These are phyloP conservation scores for Dasypogon diadema DNA, from an alignment of 2,888 invertebrate genomes.

Conservation along the genomic window DNA sequence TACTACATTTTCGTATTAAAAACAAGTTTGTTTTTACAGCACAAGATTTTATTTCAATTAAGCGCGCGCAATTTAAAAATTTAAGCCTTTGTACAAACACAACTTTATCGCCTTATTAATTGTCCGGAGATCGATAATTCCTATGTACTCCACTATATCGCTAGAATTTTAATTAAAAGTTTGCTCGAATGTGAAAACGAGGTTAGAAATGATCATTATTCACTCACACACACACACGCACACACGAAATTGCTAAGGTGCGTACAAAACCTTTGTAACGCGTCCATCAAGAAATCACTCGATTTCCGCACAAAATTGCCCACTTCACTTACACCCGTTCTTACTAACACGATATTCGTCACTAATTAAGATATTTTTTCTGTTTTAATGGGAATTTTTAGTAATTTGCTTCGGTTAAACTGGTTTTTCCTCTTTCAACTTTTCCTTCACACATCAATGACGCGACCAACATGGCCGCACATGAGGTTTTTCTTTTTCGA, in stretches of 20 bases:
- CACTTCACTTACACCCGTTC: not conserved
- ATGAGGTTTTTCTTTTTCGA: conserved; percentile 30
- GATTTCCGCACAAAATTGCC: not conserved
- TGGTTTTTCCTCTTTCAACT: conserved; percentile 44
- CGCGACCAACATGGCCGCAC: conserved; percentile 52
- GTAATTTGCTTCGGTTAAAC: conserved; percentile 28
- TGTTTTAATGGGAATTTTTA: conserved; percentile 5
- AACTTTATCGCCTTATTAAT: conserved; percentile 1
- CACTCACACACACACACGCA: conserved; percentile 40
- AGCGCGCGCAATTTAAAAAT: conserved; percentile 56
- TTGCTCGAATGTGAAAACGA: conserved; percentile 22
- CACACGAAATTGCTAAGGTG: conserved; percentile 14
- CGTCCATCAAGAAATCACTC: conserved; percentile 21
- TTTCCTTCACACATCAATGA: conserved; percentile 48
- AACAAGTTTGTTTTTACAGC: conserved; percentile 49
- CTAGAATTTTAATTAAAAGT: not conserved
- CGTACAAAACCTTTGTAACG: conserved; percentile 45
- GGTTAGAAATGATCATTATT: conserved; percentile 47
- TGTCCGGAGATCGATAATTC: conserved; percentile 16
- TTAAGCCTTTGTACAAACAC: conserved; percentile 16
- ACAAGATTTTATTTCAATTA: conserved; percentile 50
- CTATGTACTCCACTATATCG: not conserved
- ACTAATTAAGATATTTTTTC: not conserved
- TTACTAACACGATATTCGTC: not conserved
- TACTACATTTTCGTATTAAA: conserved; percentile 49